These are phyloP conservation scores for Bombus consobrinus DNA, from an alignment of 1,140 invertebrate genomes.

Conservation along the genomic window DNA sequence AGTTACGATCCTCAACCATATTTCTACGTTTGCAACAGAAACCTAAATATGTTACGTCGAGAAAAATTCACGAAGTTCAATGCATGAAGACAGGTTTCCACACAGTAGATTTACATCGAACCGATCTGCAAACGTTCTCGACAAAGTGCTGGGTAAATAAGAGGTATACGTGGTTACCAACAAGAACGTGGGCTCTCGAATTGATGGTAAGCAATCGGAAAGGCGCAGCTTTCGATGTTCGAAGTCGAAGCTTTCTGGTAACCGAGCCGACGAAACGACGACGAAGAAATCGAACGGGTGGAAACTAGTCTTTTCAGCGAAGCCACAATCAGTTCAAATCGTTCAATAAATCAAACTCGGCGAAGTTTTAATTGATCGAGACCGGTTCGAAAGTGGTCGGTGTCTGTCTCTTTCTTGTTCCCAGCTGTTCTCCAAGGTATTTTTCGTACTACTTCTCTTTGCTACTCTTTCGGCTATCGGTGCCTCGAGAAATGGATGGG, in stretches of 20 bases:
- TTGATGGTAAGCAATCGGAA: not conserved
- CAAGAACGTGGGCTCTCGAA: slow-evolving; percentile 7
- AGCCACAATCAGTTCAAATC: slow-evolving; percentile 28
- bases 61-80: not conserved
- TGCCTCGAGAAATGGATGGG: slow-evolving; percentile 29
- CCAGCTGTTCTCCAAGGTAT: not conserved
- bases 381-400: slow-evolving; percentile 8
- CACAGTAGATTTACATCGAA: not conserved
- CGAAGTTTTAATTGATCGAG: slow-evolving; percentile 47
- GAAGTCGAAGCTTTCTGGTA: slow-evolving; percentile 14
- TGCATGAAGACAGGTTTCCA: too few relatives aligned
- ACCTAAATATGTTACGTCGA: not conserved
- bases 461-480: not conserved
- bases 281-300: not conserved
- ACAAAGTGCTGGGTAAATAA: slow-evolving; percentile 19
- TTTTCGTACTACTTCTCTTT: too few relatives aligned
- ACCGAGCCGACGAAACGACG: not conserved
- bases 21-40: too few relatives aligned
- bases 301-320: slow-evolving; percentile 19
- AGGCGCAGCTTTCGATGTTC: too few relatives aligned
- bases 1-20: too few relatives aligned
- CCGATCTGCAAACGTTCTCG: not conserved
- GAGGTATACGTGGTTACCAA: not conserved
- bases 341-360: slow-evolving; percentile 45
- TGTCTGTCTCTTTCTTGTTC: slow-evolving; percentile 13